Evolutionary conservation across 1,140 invertebrate species (phyloP).

Genomic region (Hypsibius dujardini): DNA sequence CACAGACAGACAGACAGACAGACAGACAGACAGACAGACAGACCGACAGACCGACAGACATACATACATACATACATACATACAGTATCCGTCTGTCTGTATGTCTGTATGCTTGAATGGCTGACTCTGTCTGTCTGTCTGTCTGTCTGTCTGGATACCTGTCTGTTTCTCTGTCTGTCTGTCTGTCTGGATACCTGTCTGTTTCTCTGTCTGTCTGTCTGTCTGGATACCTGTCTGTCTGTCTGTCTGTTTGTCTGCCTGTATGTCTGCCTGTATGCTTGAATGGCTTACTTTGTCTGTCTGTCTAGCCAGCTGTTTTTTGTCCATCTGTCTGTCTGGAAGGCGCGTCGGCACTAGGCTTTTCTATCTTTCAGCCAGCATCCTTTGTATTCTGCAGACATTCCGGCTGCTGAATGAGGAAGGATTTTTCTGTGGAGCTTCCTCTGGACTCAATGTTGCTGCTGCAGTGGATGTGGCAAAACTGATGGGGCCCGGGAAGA

Average conservation of each 20-base stretch:
- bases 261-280: not conserved
- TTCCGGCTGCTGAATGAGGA: constrained; percentile 33
- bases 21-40: no score
- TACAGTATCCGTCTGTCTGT: no score
- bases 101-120: no score
- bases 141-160: not conserved
- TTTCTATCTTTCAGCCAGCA: not conserved
- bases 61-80: no score
- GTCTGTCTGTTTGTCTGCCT: not conserved
- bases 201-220: not conserved
- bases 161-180: not conserved
- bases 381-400: constrained; percentile 25
- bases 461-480: constrained; percentile 30
- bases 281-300: not conserved
- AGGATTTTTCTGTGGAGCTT: constrained; percentile 34
- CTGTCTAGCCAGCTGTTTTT: not conserved
- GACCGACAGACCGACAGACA: no score
- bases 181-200: no score
- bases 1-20: no score
- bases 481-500: constrained; percentile 32
- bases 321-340: not conserved
- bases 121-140: not conserved
- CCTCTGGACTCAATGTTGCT: constrained; percentile 33
- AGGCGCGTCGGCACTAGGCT: not conserved
- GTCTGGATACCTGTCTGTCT: not conserved